phyloP scores from a whole-genome alignment of 2,888 invertebrate species.

The Helobdella robusta region DNA sequence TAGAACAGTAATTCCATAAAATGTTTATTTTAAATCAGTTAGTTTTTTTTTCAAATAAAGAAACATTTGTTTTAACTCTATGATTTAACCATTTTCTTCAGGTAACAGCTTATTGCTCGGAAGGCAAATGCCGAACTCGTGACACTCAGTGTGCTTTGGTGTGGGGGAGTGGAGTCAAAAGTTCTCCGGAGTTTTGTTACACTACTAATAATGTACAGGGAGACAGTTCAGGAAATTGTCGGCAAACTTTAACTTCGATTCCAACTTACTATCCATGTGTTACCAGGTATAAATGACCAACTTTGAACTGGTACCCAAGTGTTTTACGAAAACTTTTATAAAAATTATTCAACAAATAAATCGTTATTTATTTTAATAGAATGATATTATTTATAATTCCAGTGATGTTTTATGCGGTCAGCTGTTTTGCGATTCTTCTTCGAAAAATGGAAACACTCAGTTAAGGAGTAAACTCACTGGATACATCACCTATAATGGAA shows the following conservation, averaged over 20 bases:
- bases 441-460: too few relatives aligned
- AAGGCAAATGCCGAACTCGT: not conserved
- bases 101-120: not conserved
- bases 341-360: too few relatives aligned
- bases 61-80: too few relatives aligned
- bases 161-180: slow-evolving; percentile 1
- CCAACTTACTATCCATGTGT: not conserved
- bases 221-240: not conserved
- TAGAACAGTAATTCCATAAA: too few relatives aligned
- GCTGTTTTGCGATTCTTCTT: not conserved
- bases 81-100: too few relatives aligned
- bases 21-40: too few relatives aligned
- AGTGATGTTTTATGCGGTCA: slow-evolving; percentile 8
- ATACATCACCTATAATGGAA: not conserved
- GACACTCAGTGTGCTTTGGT: not conserved
- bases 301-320: too few relatives aligned
- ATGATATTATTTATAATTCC: too few relatives aligned
- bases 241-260: not conserved
- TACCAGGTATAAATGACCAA: not conserved
- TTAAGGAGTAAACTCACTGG: not conserved
- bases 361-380: too few relatives aligned
- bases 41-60: too few relatives aligned
- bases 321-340: too few relatives aligned
- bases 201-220: not conserved
- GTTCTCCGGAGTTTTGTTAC: not conserved